Evolutionary conservation across 2,888 invertebrate genomes (phyloP), one percentile per base, ranked within the genome.

Genomic region (Monochamus alternatus): DNA sequence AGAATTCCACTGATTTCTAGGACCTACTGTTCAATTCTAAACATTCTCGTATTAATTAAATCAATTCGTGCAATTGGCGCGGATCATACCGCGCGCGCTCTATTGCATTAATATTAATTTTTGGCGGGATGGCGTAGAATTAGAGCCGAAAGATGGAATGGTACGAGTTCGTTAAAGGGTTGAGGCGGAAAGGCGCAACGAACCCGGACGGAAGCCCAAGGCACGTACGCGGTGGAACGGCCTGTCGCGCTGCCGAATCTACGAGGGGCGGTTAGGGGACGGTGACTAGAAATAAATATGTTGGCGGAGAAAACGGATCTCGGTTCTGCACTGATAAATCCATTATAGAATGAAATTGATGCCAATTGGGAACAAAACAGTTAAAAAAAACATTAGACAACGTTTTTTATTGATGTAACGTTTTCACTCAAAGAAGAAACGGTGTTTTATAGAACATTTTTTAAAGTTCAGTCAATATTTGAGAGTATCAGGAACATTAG

Each of bases 171-270:
- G 82, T 84, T 83, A 84, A 83, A 83, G 84, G 83, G 84, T 84
- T 84, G 79, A 74, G 74, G 78, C 80, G 79, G 80, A 84, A 82
- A 80, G 83, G 83, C 82, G 81, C 81, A 84, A 84, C 83, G 83
- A 82, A 81, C 84, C 83, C 82, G 82, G 80, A 82, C 85, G 86
- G 85, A 85, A 85, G 85, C 85, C 84, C 84, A 81, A 82, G 82
- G 83, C 83, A 82, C 82, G 84, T 85, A 86, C 85, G 85, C 83
- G 83, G 81, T 81, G 80, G 82, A 81, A 81, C 80, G 81, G 81
- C 76, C 79, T 78, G 78, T 81, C 79, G 78, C 79, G 77, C 77
- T 81, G 71, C 75, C 77, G 58, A 76, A 80, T 80, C 77, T 78
- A 80, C 80, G 78, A 77, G 76, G 84, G 59, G 59, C 30, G 60